Evolutionary conservation across 2,888 invertebrate species (phyloP).

Genomic region (Volucella inanis): DNA sequence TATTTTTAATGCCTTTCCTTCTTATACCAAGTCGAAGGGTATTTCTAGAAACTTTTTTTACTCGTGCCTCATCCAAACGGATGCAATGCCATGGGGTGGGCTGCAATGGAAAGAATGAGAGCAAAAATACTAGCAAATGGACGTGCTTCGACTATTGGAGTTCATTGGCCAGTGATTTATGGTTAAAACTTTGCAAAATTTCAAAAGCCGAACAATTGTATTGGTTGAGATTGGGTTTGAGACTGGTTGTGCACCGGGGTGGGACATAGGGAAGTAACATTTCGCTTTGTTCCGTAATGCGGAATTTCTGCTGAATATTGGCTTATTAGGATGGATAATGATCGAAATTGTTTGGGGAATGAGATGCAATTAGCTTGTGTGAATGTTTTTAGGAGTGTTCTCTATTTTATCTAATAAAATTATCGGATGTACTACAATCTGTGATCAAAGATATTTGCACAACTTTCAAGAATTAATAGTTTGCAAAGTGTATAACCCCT

Average conservation of each 20-base stretch:
- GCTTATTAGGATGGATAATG: slow-evolving; percentile 24
- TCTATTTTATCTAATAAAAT: not conserved
- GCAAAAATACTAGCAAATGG: slow-evolving; percentile 26
- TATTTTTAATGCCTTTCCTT: slow-evolving; percentile 3
- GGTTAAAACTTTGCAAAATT: slow-evolving; percentile 42
- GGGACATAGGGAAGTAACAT: not conserved
- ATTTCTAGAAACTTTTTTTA: slow-evolving; percentile 46
- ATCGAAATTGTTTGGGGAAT: slow-evolving; percentile 8
- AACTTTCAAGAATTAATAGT: slow-evolving; percentile 2
- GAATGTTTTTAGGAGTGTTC: not conserved
- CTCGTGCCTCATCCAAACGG: too few species aligned
- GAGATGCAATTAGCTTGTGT: slow-evolving; percentile 25
- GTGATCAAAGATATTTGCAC: not conserved
- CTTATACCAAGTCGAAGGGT: slow-evolving; percentile 12
- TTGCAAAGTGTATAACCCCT: too few species aligned
- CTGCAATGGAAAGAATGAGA: slow-evolving; percentile 5
- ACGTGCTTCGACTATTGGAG: slow-evolving; percentile 43
- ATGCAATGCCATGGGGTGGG: not conserved
- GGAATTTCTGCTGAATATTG: slow-evolving; percentile 17
- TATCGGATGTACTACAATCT: not conserved
- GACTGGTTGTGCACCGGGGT: not conserved
- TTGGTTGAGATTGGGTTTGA: not conserved
- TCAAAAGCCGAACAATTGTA: slow-evolving; percentile 15
- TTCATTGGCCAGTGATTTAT: slow-evolving; percentile 67
- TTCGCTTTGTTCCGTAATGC: not conserved